A percentile compares a stretch with the other conserved stretches of the same genome.
These are phyloP conservation scores for Tringa solitaria DNA, from an alignment of 2,113 vertebrate species.

Conservation along the genomic window DNA sequence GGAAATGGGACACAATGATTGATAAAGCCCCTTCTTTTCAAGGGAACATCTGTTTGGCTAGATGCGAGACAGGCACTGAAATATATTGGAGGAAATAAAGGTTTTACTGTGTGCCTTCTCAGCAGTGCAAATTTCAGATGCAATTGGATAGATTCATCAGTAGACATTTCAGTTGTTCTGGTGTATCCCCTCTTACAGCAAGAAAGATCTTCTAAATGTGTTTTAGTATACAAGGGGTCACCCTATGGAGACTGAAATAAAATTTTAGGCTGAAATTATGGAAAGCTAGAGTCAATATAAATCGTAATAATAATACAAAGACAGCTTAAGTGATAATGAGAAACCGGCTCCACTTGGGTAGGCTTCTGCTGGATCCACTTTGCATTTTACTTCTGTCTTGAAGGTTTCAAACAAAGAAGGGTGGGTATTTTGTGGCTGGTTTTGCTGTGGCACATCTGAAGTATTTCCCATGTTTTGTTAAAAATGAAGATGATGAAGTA, in stretches of 20 bases:
- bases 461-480: background rate
- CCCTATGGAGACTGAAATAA: background rate
- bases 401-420: background rate
- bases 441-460: background rate
- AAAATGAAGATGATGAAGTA: background rate
- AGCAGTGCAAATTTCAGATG: background rate
- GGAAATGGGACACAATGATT: constrained; percentile 11
- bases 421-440: background rate
- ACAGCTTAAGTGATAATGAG: background rate
- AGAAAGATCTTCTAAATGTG: background rate
- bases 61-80: background rate
- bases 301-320: background rate
- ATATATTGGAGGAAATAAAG: constrained; percentile 13
- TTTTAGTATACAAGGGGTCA: background rate
- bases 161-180: background rate
- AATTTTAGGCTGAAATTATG: background rate
- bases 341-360: background rate
- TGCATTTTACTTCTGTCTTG: background rate
- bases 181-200: background rate
- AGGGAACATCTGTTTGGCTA: constrained; percentile 38
- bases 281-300: background rate
- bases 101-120: constrained; percentile 30
- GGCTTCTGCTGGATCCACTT: background rate
- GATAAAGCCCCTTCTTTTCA: constrained; percentile 48
- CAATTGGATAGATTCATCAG: background rate